A percentile compares a stretch with the other conserved stretches of the same genome.
Conservation (phyloP, 2,113 vertebrate genomes). For the Oreochromis niloticus region DNA sequence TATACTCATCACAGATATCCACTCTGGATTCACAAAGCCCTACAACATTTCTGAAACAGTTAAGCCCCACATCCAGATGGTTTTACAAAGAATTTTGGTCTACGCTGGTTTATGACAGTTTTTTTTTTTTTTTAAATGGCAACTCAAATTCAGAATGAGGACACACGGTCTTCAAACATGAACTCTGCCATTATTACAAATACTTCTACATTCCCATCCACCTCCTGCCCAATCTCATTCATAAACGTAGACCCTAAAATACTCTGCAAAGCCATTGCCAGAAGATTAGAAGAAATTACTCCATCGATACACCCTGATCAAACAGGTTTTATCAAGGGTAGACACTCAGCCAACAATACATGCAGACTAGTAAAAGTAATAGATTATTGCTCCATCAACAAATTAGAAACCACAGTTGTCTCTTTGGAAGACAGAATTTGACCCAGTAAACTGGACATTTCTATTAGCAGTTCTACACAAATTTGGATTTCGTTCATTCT, state of each 20-base stretch:
- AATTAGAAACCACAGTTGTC: not conserved
- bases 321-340: not conserved
- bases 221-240: not conserved
- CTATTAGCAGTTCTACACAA: not conserved
- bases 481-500: not conserved
- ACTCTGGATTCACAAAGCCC: not conserved
- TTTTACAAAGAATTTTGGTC: not conserved
- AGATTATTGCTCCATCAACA: not conserved
- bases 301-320: not conserved
- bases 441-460: not conserved
- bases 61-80: not conserved
- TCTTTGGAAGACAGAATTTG: not conserved
- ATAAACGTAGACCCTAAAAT: not conserved
- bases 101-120: not conserved
- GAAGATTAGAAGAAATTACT: not conserved
- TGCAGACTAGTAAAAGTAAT: not conserved
- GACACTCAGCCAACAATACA: not conserved
- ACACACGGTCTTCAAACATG: not conserved
- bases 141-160: not conserved
- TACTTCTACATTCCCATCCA: not conserved
- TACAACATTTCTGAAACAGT: not conserved
- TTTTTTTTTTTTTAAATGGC: not conserved
- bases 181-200: not conserved
- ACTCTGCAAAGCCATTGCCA: not conserved
- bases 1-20: not conserved